These are phyloP conservation scores for Drosophila paulistorum DNA, from an alignment of 1,140 invertebrate genomes.

Conservation along the genomic window DNA sequence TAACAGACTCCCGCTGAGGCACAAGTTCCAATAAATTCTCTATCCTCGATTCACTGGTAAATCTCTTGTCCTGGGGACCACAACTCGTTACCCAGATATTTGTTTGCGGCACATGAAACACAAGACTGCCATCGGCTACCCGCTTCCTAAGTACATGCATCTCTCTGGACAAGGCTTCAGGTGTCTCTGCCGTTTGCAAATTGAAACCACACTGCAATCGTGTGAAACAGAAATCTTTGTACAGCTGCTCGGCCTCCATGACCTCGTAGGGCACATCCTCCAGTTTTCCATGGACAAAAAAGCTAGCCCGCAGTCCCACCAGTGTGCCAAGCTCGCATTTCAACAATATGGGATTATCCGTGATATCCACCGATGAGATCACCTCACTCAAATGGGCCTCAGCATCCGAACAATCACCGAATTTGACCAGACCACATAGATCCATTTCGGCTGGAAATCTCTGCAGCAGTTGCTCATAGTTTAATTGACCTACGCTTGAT, in stretches of 20 bases:
- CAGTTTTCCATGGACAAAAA: conserved; percentile 89
- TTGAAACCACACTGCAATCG: conserved; percentile 85
- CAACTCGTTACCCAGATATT: conserved; percentile 70
- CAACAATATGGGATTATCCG: conserved; percentile 89
- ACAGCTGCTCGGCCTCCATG: conserved; percentile 86
- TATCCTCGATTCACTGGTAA: conserved; percentile 64
- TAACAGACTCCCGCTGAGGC: conserved; percentile 31
- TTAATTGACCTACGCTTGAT: conserved; percentile 84
- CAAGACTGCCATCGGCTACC: conserved; percentile 81
- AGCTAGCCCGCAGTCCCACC: conserved; percentile 86
- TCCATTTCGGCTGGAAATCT: conserved; percentile 90
- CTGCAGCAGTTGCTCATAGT: conserved; percentile 85
- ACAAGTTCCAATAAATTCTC: conserved; percentile 56
- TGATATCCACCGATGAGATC: conserved; percentile 89
- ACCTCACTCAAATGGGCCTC: conserved; percentile 86
- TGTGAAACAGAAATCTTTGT: conserved; percentile 88
- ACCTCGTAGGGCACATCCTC: conserved; percentile 86
- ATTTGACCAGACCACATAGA: conserved; percentile 88
- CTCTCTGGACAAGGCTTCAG: conserved; percentile 84
- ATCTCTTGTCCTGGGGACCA: conserved; percentile 50
- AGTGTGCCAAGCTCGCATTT: conserved; percentile 85
- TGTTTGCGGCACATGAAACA: conserved; percentile 70
- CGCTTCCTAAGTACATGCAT: conserved; percentile 85
- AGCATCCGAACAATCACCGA: conserved; percentile 84
- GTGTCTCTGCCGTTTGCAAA: conserved; percentile 84